phyloP scores from a whole-genome alignment of 2,797 vertebrate genomes.

The Aulostomus chinensis region DNA sequence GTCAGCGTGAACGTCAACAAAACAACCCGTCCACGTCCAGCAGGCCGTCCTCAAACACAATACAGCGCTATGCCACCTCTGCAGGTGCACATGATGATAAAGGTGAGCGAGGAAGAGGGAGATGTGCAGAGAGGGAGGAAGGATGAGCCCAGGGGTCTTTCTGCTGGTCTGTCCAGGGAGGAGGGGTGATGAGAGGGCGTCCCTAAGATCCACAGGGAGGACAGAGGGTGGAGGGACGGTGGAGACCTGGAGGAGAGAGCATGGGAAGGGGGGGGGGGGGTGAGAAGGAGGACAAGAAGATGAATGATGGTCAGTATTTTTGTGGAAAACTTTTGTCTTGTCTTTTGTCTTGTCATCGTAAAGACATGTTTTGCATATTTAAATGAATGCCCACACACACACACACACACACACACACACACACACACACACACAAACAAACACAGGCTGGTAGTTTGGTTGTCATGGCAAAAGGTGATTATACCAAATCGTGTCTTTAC shows the following conservation, averaged over 20 bases:
- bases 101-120: not conserved
- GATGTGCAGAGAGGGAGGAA: not conserved
- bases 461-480: conserved; percentile 25
- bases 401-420: not conserved
- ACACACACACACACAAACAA: not conserved
- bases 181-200: conserved; percentile 3
- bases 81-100: too few species aligned
- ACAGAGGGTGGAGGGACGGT: not conserved
- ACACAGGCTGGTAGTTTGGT: not conserved
- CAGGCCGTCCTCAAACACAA: too few species aligned
- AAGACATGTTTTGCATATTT: too few species aligned
- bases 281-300: not conserved
- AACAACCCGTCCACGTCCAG: too few species aligned
- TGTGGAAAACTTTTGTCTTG: too few species aligned
- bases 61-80: too few species aligned
- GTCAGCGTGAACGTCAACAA: too few species aligned
- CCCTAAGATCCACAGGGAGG: conserved; percentile 23
- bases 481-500: not conserved
- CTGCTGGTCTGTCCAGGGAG: conserved; percentile 7
- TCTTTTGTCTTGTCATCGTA: too few species aligned
- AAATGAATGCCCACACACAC: too few species aligned
- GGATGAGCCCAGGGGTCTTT: conserved; percentile 3
- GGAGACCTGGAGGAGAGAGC: conserved; percentile 33
- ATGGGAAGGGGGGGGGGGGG: conserved; percentile 3
- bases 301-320: conserved; percentile 17